Conservation (phyloP, 2,113 vertebrate species). For the Mastomys coucha region DNA sequence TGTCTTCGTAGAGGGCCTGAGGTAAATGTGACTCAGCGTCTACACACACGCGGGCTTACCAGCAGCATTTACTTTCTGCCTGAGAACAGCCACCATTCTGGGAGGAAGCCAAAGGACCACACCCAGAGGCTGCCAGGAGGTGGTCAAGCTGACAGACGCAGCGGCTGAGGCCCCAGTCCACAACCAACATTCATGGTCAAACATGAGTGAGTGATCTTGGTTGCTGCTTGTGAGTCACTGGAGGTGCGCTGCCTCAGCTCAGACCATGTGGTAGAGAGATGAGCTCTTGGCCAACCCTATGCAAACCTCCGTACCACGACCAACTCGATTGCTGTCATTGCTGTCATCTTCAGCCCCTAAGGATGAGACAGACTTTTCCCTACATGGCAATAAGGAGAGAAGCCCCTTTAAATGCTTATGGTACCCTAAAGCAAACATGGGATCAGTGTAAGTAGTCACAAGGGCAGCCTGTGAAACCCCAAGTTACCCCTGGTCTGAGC, state of each 20-base stretch:
- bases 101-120: conserved; percentile 42
- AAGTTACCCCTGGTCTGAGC: not conserved
- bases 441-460: not conserved
- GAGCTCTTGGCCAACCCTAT: not conserved
- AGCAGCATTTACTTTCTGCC: conserved; percentile 8
- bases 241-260: not conserved
- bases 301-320: not conserved
- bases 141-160: conserved; percentile 14
- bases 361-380: not conserved
- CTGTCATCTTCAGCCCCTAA: not conserved
- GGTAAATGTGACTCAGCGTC: not conserved
- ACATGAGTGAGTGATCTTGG: not conserved
- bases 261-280: not conserved
- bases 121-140: not conserved
- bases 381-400: not conserved
- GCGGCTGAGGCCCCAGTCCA: not conserved
- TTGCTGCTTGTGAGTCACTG: not conserved
- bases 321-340: not conserved
- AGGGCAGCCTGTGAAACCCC: too few relatives aligned
- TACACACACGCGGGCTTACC: not conserved
- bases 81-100: conserved; percentile 25
- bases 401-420: not conserved
- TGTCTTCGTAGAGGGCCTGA: not conserved
- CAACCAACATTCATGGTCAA: not conserved
- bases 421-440: too few relatives aligned